Evolutionary conservation across 2,797 vertebrate species (phyloP).

Genomic region (Mormyrus hasselquistii): DNA sequence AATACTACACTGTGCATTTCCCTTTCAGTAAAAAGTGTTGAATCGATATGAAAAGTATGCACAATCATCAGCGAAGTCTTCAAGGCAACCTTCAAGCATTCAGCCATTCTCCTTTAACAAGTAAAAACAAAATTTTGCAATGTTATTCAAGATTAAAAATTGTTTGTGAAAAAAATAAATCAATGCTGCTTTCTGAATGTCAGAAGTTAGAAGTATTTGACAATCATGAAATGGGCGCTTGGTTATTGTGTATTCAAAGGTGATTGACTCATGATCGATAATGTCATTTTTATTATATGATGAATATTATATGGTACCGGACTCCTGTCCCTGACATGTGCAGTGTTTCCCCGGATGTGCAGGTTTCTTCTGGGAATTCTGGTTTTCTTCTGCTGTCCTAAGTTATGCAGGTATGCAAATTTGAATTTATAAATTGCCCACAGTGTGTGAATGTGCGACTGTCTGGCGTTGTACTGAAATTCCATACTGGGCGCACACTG

Average conservation of each 20-base stretch:
- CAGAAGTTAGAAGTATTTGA: background rate
- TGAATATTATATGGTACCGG: background rate
- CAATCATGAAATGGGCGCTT: background rate
- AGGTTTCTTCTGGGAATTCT: background rate
- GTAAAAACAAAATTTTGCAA: background rate
- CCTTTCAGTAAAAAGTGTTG: background rate
- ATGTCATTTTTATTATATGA: background rate
- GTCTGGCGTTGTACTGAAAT: background rate
- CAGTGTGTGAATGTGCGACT: background rate
- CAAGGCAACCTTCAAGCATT: background rate
- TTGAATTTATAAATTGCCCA: background rate
- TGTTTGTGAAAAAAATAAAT: background rate
- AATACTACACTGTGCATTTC: background rate
- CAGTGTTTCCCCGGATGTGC: background rate
- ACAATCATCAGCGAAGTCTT: background rate
- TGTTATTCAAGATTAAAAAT: background rate
- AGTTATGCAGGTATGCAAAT: background rate
- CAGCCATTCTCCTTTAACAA: background rate
- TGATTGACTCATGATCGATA: background rate
- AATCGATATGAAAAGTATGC: background rate
- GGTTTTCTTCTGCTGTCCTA: background rate
- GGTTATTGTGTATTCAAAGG: background rate
- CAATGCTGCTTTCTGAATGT: background rate
- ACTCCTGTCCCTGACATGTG: background rate
- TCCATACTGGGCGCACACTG: background rate